Evolutionary conservation across 2,888 invertebrate species (phyloP).

Genomic region (Cryptocephalus primarius): DNA sequence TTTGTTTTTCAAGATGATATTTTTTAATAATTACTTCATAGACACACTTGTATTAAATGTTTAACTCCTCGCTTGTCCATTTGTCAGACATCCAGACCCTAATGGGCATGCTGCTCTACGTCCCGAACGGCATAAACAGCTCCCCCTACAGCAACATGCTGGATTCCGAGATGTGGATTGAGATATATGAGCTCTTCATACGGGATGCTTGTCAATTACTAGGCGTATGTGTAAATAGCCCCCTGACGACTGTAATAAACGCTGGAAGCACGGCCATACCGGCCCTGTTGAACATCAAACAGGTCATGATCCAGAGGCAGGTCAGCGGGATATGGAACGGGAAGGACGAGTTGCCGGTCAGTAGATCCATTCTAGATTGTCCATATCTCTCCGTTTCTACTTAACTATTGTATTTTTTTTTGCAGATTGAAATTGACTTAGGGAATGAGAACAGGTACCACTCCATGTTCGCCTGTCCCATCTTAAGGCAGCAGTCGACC

Average conservation of each 20-base stretch:
- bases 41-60: too few species aligned
- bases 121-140: slow-evolving; percentile 63
- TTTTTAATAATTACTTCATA: too few species aligned
- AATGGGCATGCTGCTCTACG: slow-evolving; percentile 76
- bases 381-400: too few species aligned
- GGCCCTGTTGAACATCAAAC: slow-evolving; percentile 85
- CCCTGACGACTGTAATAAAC: slow-evolving; percentile 82
- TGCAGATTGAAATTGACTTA: slow-evolving; percentile 88
- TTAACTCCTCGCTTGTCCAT: too few species aligned
- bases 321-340: slow-evolving; percentile 92
- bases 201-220: slow-evolving; percentile 86
- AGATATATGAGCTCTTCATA: slow-evolving; percentile 82
- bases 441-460: slow-evolving; percentile 88
- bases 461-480: slow-evolving; percentile 98
- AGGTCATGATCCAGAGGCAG: slow-evolving; percentile 80
- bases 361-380: slow-evolving; percentile 25
- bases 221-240: slow-evolving; percentile 81
- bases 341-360: slow-evolving; percentile 89
- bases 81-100: slow-evolving; percentile 63
- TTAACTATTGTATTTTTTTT: slow-evolving; percentile 4
- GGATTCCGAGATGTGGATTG: slow-evolving; percentile 68
- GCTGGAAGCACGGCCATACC: slow-evolving; percentile 92
- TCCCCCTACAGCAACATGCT: slow-evolving; percentile 58
- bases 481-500: slow-evolving; percentile 90
- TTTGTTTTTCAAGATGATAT: too few species aligned